Conservation (phyloP, 2,797 vertebrate genomes). For the Chiloscyllium punctatum region DNA sequence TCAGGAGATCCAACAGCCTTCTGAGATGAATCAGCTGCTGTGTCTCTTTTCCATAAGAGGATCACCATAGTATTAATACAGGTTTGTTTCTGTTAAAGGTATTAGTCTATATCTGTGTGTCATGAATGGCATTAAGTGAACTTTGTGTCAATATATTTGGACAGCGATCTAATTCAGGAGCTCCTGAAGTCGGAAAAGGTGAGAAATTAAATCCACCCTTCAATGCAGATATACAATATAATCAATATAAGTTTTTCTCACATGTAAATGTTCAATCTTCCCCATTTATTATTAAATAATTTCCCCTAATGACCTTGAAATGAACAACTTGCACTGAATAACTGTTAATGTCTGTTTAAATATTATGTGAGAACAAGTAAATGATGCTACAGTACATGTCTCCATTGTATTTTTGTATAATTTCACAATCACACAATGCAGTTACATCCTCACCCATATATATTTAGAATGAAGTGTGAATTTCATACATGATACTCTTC, state of each 20-base stretch:
- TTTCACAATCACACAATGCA: background rate
- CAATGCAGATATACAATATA: background rate
- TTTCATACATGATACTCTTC: background rate
- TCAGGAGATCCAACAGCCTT: background rate
- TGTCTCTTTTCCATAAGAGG: background rate
- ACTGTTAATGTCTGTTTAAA: background rate
- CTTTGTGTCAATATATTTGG: background rate
- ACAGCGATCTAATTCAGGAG: background rate
- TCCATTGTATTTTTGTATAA: background rate
- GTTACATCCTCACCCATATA: background rate
- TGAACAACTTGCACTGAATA: background rate
- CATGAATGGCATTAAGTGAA: background rate
- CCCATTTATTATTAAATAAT: background rate
- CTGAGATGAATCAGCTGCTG: background rate
- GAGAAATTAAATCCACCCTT: background rate
- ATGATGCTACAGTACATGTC: background rate
- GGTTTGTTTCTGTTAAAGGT: background rate
- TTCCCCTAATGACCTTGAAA: background rate
- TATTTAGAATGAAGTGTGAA: background rate
- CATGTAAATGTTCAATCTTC: background rate
- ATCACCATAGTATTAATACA: background rate
- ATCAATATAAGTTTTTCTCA: background rate
- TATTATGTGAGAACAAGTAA: background rate
- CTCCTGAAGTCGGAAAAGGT: background rate
- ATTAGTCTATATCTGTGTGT: background rate